Conservation (phyloP, 2,888 invertebrate species). For the Cyrtodaria siliqua region DNA sequence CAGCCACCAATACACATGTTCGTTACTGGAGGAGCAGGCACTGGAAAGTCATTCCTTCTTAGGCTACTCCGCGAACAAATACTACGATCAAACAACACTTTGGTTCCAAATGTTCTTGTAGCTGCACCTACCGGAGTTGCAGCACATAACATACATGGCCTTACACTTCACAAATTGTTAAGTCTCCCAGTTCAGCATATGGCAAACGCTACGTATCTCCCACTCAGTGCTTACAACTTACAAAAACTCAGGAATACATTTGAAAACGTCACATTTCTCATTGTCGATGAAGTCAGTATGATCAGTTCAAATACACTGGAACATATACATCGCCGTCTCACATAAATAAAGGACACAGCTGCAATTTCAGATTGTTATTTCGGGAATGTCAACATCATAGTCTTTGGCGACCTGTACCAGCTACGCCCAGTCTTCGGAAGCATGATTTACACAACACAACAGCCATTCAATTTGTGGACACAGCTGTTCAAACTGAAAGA, state of each 20-base stretch:
- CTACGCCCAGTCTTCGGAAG: background rate
- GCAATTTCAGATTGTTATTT: background rate
- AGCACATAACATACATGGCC: too few relatives aligned
- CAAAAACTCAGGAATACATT: too few relatives aligned
- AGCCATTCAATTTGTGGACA: background rate
- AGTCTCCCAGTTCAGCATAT: too few relatives aligned
- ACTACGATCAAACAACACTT: too few relatives aligned
- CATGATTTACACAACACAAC: background rate
- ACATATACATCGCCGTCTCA: background rate
- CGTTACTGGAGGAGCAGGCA: conserved; percentile 26
- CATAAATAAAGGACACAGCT: conserved; percentile 46
- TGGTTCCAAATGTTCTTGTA: too few relatives aligned
- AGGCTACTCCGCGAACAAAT: background rate
- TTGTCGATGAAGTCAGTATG: conserved; percentile 19
- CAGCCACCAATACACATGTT: too few relatives aligned
- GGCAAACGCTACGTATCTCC: too few relatives aligned
- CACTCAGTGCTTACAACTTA: too few relatives aligned
- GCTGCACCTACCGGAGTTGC: too few relatives aligned
- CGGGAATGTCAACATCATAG: background rate
- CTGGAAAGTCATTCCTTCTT: conserved; percentile 12
- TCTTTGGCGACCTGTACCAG: conserved; percentile 6
- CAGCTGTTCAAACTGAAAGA: background rate
- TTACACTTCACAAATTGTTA: too few relatives aligned
- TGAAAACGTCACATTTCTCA: background rate
- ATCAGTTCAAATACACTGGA: background rate